phyloP scores from a whole-genome alignment of 2,797 vertebrate species.

The Vipera latastei region DNA sequence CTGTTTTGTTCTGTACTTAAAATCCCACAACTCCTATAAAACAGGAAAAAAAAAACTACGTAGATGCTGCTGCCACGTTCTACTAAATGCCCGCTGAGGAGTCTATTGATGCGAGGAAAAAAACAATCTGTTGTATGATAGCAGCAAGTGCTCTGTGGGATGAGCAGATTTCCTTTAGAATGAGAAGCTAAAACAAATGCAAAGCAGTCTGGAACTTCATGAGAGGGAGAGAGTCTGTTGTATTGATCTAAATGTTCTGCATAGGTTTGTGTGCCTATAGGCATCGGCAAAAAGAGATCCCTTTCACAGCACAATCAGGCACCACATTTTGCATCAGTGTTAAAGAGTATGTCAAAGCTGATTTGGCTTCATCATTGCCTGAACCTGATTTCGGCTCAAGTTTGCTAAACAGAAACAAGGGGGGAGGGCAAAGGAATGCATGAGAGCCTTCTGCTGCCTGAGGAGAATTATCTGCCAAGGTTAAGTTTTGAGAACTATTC shows the following conservation, averaged over 20 bases:
- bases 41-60: conserved; percentile 25
- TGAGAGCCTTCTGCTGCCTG: not conserved
- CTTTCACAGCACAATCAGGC: not conserved
- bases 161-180: conserved; percentile 9
- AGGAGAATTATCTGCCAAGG: not conserved
- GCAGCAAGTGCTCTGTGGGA: accelerated
- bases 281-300: not conserved
- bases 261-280: not conserved
- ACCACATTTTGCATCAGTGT: not conserved
- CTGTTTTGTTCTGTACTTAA: conserved; percentile 35
- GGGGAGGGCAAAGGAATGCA: not conserved
- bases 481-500: not conserved
- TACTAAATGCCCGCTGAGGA: not conserved
- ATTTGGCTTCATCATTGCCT: not conserved
- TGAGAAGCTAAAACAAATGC: conserved; percentile 10
- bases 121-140: not conserved
- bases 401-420: not conserved
- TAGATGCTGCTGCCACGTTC: conserved; percentile 14
- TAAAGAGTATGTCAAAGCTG: not conserved
- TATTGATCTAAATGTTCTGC: not conserved
- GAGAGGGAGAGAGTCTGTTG: conserved; percentile 2
- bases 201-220: not conserved
- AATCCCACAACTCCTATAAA: conserved; percentile 14
- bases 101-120: accelerated
- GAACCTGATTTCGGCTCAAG: not conserved